Percentiles rank a stretch among this genome's conserved stretches.
phyloP scores from a whole-genome alignment of 2,888 invertebrate species.

The Pollenia labialis region DNA sequence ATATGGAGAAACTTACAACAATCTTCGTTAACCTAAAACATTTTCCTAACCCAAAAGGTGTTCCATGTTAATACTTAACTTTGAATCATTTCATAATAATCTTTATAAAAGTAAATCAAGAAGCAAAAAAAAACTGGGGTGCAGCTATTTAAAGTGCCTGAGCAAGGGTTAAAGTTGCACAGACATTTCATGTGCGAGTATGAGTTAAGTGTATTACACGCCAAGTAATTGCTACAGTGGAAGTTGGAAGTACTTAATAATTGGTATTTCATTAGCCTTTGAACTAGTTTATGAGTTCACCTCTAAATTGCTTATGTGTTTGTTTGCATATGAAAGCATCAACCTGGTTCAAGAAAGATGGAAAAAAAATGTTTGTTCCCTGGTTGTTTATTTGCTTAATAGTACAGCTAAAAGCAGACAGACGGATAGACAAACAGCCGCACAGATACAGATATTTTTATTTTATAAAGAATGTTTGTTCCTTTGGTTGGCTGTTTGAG shows the following conservation, averaged over 20 bases:
- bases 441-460: background rate
- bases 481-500: slow-evolving; percentile 14
- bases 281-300: slow-evolving; percentile 53
- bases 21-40: slow-evolving; percentile 20
- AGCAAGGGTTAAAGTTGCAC: slow-evolving; percentile 50
- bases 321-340: slow-evolving; percentile 44
- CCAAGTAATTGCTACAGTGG: slow-evolving; percentile 4
- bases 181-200: slow-evolving; percentile 35
- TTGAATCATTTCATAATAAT: slow-evolving; percentile 21
- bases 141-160: slow-evolving; percentile 13
- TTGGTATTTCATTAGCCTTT: slow-evolving; percentile 64
- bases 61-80: background rate
- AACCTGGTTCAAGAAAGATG: slow-evolving; percentile 40
- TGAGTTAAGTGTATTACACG: background rate
- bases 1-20: background rate
- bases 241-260: slow-evolving; percentile 32
- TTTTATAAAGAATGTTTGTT: slow-evolving; percentile 1
- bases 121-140: slow-evolving; percentile 25
- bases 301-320: slow-evolving; percentile 50
- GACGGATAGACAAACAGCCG: background rate
- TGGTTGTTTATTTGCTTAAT: slow-evolving; percentile 30
- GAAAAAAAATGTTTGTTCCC: slow-evolving; percentile 16
- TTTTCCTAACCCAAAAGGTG: slow-evolving; percentile 18
- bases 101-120: background rate
- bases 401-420: slow-evolving; percentile 14